Evolutionary conservation across 2,888 invertebrate species (phyloP).

Genomic region (Agrypnus murinus): DNA sequence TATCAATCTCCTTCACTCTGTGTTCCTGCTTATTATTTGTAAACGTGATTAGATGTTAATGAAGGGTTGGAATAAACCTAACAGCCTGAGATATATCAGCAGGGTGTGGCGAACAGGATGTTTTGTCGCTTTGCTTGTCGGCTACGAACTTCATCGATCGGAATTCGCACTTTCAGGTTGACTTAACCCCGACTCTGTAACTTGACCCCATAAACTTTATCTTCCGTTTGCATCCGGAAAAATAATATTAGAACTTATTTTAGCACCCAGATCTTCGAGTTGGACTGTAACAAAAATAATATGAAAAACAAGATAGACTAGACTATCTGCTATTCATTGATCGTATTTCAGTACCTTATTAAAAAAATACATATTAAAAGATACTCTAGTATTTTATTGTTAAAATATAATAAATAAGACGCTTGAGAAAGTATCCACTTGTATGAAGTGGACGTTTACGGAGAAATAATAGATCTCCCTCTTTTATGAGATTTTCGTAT

Average conservation of each 20-base stretch:
- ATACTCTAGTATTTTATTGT: conserved; percentile 8
- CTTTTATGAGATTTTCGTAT: conserved; percentile 64
- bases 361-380: not conserved
- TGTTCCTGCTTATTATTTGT: conserved; percentile 14
- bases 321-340: too few species aligned
- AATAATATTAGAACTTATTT: too few species aligned
- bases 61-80: conserved; percentile 15
- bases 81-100: conserved; percentile 33
- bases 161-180: conserved; percentile 50
- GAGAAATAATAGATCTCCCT: conserved; percentile 42
- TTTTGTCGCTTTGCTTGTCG: conserved; percentile 51
- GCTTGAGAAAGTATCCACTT: conserved; percentile 25
- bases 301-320: too few species aligned
- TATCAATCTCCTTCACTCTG: conserved; percentile 6
- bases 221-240: conserved; percentile 10
- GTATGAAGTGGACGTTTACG: conserved; percentile 28
- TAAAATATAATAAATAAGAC: conserved; percentile 15
- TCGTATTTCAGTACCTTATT: too few species aligned
- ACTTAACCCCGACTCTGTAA: conserved; percentile 37
- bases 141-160: conserved; percentile 54
- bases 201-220: conserved; percentile 36
- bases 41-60: conserved; percentile 23
- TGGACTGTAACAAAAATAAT: too few species aligned
- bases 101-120: conserved; percentile 56
- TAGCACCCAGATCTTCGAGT: too few species aligned